Base-by-base conservation (phyloP, 2,888 invertebrate genomes). In the Drosophila prolongata region DNA sequence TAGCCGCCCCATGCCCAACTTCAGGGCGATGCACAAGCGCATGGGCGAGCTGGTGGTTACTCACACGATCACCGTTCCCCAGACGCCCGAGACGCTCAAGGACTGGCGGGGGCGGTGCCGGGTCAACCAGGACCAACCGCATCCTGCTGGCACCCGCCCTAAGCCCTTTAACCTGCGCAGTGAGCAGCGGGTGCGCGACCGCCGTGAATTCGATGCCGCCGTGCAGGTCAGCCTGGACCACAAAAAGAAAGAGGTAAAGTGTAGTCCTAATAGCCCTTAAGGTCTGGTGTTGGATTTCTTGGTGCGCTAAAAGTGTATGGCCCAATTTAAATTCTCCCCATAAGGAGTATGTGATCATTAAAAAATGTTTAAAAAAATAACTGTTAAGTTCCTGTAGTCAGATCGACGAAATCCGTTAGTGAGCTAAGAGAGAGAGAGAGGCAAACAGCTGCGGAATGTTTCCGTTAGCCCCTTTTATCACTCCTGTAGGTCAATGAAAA, bases 1-100 rank as follows among this genome's bases (percentile, higher is more conserved):
- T 24, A 91, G 92, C 47, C 83, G 89, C 0, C 92, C 92, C 4
- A 88, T 80, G 16, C 92, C 92, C 0, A 91, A 91, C 38, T 91
- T 91, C 14, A 78, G 64, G 8, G 62, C 66, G 0, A 24, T 75
- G 6, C 80, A 88, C 42, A 77, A 82, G 37, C 74, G 75, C 9
- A 14, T 82, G 24, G 62, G 69, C 0, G 72, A 76, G 1, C 61
- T 74, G 9, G 58, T 61, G 10, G 57, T 80, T 0, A 52, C 65
- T 0, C 90, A 91, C 58, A 70, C 34, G 5, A 50, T 90, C 1
- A 92, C 92, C 1, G 38, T 78, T 5, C 81, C 92, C 0, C 34
- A 77, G 10, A 92, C 92, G 0, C 92, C 92, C 1, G 47, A 80
- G 16, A 90, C 90, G 1, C 13, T 92, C 0, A 92, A 90, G 61